Percentiles rank a stretch among this genome's conserved stretches.
Conservation (phyloP, 35 echinoderm and acorn worm species). For the Apostichopus japonicus region DNA sequence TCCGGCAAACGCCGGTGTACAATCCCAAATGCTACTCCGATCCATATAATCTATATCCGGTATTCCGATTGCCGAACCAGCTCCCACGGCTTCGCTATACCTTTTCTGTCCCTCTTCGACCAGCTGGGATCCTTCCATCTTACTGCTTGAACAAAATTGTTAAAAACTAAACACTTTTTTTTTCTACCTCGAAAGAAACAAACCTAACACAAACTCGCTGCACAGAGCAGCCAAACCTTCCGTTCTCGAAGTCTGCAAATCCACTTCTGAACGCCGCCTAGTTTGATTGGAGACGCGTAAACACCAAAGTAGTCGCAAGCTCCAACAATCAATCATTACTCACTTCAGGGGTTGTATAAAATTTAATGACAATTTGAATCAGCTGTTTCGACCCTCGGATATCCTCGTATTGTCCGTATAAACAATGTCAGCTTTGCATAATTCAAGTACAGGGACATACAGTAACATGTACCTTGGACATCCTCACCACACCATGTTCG, state of each 20-base stretch:
- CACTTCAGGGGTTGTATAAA: conserved; percentile 71
- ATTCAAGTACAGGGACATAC: conserved; percentile 51
- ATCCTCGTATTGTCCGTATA: conserved; percentile 70
- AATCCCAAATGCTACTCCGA: conserved; percentile 60
- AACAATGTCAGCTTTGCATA: conserved; percentile 66
- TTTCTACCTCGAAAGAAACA: conserved; percentile 21
- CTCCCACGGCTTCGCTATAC: conserved; percentile 40
- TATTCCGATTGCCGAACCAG: conserved; percentile 51
- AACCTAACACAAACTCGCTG: conserved; percentile 24
- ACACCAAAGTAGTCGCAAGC: conserved; percentile 65
- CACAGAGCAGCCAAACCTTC: conserved; percentile 64
- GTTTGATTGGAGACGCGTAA: conserved; percentile 67
- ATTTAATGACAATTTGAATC: conserved; percentile 72
- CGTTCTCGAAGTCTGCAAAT: conserved; percentile 65
- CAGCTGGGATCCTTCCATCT: conserved; percentile 61
- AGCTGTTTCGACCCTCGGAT: conserved; percentile 68
- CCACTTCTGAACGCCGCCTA: conserved; percentile 62
- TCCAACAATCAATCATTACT: conserved; percentile 70
- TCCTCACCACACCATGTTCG: conserved; percentile 27
- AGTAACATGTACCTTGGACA: conserved; percentile 44
- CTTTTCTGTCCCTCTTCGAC: conserved; percentile 56
- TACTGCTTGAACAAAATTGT: conserved; percentile 49
- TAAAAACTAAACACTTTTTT: conserved; percentile 51
- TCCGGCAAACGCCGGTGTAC: conserved; percentile 42
- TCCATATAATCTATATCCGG: conserved; percentile 40